Evolutionary conservation across 1,140 invertebrate genomes (phyloP).

Genomic region (Galendromus occidentalis): DNA sequence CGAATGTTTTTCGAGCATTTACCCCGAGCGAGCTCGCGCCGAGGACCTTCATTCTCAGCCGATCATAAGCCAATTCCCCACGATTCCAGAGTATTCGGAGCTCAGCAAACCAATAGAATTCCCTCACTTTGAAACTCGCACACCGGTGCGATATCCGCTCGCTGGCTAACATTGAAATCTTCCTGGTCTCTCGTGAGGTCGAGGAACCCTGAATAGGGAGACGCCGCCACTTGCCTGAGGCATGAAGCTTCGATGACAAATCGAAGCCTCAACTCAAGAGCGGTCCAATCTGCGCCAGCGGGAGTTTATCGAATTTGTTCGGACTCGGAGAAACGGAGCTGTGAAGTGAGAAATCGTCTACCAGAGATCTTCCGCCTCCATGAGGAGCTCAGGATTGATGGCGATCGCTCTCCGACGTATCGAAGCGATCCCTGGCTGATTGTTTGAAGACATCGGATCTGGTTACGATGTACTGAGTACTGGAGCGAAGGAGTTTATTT

Average conservation of each 20-base stretch:
- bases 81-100: background rate
- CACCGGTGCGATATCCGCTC: background rate
- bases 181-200: slow-evolving; percentile 69
- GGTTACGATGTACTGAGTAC: no score
- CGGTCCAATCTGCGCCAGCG: slow-evolving; percentile 71
- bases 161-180: slow-evolving; percentile 78
- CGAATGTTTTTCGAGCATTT: slow-evolving; percentile 91
- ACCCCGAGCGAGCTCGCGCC: slow-evolving; percentile 57
- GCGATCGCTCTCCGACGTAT: no score
- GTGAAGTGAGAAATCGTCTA: slow-evolving; percentile 36
- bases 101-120: slow-evolving; percentile 1
- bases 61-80: background rate
- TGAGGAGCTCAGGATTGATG: no score
- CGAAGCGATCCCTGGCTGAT: no score
- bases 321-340: slow-evolving; percentile 63
- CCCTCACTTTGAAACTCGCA: slow-evolving; percentile 13
- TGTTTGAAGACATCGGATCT: no score
- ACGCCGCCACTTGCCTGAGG: slow-evolving; percentile 71
- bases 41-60: slow-evolving; percentile 34
- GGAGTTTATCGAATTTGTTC: slow-evolving; percentile 87
- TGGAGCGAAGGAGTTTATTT: no score
- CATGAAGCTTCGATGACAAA: slow-evolving; percentile 93
- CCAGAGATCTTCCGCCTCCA: no score
- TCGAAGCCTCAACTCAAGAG: slow-evolving; percentile 73
- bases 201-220: slow-evolving; percentile 45